Percentiles rank a stretch among this genome's conserved stretches.
phyloP scores from a whole-genome alignment of 23 tunicate genomes.

The Diplosoma virens region DNA sequence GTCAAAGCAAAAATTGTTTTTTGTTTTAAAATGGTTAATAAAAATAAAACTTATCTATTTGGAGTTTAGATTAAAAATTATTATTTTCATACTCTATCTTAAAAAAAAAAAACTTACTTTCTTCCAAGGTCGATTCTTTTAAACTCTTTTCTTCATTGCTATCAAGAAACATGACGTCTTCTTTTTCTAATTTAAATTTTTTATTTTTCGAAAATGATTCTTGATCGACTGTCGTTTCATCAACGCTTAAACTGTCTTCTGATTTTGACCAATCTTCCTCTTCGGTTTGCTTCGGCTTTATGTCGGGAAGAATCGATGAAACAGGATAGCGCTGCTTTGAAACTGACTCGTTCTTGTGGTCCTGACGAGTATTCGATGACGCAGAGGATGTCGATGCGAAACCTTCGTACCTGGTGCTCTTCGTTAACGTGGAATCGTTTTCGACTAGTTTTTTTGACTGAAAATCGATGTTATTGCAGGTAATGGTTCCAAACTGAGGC shows the following conservation, averaged over 20 bases:
- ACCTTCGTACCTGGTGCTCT: neutral
- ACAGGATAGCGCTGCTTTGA: slow-evolving; percentile 15
- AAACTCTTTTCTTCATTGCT: neutral
- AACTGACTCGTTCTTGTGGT: neutral
- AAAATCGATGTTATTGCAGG: neutral
- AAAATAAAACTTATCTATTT: no score
- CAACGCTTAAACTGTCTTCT: neutral
- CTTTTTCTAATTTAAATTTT: slow-evolving; percentile 7
- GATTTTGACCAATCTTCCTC: neutral
- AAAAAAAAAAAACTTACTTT: neutral
- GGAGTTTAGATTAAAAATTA: no score
- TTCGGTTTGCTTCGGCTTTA: neutral
- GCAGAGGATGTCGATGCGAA: neutral
- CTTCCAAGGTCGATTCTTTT: neutral
- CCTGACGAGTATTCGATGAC: neutral
- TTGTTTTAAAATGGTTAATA: no score
- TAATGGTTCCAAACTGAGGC: neutral
- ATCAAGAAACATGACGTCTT: neutral
- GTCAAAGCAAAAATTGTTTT: no score
- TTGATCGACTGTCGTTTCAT: neutral
- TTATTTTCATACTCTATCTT: neutral
- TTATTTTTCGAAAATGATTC: neutral
- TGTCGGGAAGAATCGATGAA: slow-evolving; percentile 31
- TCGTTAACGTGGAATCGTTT: neutral
- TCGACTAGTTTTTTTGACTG: neutral